Evolutionary conservation across 1,140 invertebrate genomes (phyloP).

Genomic region (Cherax quadricarinatus): DNA sequence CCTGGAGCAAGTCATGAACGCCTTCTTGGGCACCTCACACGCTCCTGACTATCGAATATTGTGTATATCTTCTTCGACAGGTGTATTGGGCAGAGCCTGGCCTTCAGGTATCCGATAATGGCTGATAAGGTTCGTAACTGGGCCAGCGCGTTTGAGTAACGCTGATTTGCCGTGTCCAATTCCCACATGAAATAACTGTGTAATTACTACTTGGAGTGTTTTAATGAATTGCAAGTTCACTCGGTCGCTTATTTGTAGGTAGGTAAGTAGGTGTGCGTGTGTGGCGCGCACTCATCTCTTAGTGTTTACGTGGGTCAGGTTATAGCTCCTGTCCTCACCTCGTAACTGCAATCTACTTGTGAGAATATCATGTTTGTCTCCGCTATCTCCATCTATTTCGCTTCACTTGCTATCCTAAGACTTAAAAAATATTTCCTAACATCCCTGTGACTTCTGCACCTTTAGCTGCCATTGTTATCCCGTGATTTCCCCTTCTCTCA

Average conservation of each 20-base stretch:
- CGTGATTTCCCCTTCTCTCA: no score
- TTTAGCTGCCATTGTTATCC: no score
- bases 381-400: no score
- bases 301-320: no score
- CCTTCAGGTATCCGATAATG: constrained; percentile 43
- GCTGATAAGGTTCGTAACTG: constrained; percentile 21
- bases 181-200: not conserved
- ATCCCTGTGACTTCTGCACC: no score
- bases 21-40: not conserved
- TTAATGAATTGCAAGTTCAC: not conserved
- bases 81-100: constrained; percentile 9
- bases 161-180: constrained; percentile 30
- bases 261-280: not conserved
- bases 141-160: not conserved
- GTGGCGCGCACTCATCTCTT: no score
- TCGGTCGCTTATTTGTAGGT: not conserved
- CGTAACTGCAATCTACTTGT: no score
- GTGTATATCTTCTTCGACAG: constrained; percentile 16
- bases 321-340: no score
- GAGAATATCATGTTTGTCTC: no score
- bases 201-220: constrained; percentile 6
- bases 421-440: no score
- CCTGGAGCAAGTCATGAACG: no score
- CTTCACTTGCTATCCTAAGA: no score
- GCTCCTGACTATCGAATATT: not conserved